Evolutionary conservation across 2,113 vertebrate genomes (phyloP).

Genomic region (Cariama cristata): DNA sequence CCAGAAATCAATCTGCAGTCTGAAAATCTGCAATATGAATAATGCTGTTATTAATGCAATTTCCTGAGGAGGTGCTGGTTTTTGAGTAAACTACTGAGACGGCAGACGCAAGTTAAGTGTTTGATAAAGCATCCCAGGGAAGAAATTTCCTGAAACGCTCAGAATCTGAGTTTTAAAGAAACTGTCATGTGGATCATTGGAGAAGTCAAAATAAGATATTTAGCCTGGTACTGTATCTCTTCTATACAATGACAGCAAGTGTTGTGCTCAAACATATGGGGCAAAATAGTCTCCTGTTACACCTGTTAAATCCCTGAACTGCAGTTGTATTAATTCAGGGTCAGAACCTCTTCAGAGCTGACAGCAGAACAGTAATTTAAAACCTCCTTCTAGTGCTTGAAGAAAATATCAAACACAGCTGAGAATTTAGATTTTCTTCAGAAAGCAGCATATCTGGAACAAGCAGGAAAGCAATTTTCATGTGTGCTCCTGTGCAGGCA

Average conservation of each 20-base stretch:
- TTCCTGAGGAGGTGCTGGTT: background rate
- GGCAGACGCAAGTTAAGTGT: background rate
- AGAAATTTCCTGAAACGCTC: background rate
- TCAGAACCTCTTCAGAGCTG: background rate
- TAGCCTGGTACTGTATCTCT: background rate
- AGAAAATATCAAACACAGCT: slow-evolving; percentile 58
- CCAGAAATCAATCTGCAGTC: background rate
- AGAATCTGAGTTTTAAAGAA: slow-evolving; percentile 47
- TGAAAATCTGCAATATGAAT: background rate
- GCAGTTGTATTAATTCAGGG: slow-evolving; percentile 3
- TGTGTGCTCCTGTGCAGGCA: background rate
- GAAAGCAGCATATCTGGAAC: background rate
- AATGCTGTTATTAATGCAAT: background rate
- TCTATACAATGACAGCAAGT: slow-evolving; percentile 51
- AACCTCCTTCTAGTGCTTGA: slow-evolving; percentile 26
- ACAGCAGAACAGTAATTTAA: slow-evolving; percentile 50
- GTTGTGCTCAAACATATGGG: slow-evolving; percentile 21
- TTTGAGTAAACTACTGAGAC: background rate
- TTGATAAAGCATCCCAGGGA: background rate
- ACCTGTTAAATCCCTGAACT: background rate
- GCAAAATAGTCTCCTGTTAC: background rate
- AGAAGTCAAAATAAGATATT: background rate
- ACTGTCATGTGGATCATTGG: background rate
- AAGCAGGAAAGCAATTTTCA: background rate
- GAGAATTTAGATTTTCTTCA: slow-evolving; percentile 57